A percentile compares a stretch with the other conserved stretches of the same genome.
Conservation (phyloP, 2,888 invertebrate species). For the Andrena camellia region DNA sequence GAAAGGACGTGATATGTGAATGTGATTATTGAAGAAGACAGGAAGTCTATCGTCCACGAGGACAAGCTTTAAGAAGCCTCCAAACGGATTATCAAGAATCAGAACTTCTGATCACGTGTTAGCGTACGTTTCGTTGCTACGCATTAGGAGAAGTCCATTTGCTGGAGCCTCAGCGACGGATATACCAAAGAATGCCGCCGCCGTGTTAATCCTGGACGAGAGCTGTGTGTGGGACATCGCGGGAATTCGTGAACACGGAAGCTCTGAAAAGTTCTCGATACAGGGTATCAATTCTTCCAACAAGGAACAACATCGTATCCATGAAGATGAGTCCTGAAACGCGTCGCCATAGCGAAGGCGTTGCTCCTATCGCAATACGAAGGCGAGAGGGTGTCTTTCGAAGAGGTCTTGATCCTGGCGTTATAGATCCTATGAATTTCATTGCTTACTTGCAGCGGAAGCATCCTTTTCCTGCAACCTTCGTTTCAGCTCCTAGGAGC, state of each 20-base stretch:
- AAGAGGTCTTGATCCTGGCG: too few species aligned
- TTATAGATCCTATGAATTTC: too few species aligned
- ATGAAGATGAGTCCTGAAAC: background rate
- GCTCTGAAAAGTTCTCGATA: background rate
- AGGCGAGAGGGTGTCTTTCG: too few species aligned
- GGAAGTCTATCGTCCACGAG: background rate
- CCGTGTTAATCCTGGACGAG: background rate
- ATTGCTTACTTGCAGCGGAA: too few species aligned
- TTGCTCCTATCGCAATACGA: too few species aligned
- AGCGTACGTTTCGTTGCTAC: background rate
- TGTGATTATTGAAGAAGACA: too few species aligned
- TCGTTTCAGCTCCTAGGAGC: too few species aligned
- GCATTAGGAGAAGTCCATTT: too few species aligned
- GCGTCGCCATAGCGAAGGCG: too few species aligned
- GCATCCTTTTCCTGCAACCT: too few species aligned
- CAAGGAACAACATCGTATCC: background rate
- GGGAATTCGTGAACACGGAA: background rate
- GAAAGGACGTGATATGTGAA: too few species aligned
- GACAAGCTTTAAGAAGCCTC: background rate
- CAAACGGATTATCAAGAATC: conserved; percentile 5
- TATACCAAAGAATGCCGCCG: background rate
- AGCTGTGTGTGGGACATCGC: background rate
- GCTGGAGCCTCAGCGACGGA: too few species aligned
- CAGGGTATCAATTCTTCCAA: background rate
- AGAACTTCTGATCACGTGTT: background rate